phyloP scores from a whole-genome alignment of 1,140 invertebrate genomes.

The Magallana ariakensis region DNA sequence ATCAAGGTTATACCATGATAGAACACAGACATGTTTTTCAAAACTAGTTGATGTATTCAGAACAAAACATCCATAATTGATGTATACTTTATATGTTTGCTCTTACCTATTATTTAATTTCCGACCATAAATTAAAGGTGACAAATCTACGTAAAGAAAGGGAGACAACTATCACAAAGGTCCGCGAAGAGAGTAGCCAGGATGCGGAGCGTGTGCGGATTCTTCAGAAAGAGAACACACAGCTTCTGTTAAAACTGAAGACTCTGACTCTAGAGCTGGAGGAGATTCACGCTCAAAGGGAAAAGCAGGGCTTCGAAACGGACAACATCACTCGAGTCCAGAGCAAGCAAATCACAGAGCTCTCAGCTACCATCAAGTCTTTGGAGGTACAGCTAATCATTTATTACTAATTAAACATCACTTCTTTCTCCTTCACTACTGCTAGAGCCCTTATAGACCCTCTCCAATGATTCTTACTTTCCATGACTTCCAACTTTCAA shows the following conservation, averaged over 20 bases:
- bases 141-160: conserved; percentile 77
- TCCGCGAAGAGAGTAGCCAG: conserved; percentile 71
- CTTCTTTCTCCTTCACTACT: too few species aligned
- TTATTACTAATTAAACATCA: too few species aligned
- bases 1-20: not conserved
- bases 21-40: too few species aligned
- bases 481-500: too few species aligned
- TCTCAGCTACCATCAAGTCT: conserved; percentile 72
- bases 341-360: conserved; percentile 74
- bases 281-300: conserved; percentile 74
- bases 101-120: too few species aligned
- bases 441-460: too few species aligned
- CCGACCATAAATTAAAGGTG: conserved; percentile 63
- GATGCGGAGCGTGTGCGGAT: conserved; percentile 75
- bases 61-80: too few species aligned
- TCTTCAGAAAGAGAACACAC: conserved; percentile 77
- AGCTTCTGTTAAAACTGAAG: conserved; percentile 76
- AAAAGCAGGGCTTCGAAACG: conserved; percentile 74
- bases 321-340: conserved; percentile 73
- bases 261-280: conserved; percentile 77
- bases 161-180: conserved; percentile 71
- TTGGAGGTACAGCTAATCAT: conserved; percentile 68
- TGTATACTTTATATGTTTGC: too few species aligned
- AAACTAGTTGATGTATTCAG: too few species aligned
- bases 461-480: too few species aligned